These are phyloP conservation scores for Forficula auricularia DNA, from an alignment of 1,140 invertebrate species.

Conservation along the genomic window DNA sequence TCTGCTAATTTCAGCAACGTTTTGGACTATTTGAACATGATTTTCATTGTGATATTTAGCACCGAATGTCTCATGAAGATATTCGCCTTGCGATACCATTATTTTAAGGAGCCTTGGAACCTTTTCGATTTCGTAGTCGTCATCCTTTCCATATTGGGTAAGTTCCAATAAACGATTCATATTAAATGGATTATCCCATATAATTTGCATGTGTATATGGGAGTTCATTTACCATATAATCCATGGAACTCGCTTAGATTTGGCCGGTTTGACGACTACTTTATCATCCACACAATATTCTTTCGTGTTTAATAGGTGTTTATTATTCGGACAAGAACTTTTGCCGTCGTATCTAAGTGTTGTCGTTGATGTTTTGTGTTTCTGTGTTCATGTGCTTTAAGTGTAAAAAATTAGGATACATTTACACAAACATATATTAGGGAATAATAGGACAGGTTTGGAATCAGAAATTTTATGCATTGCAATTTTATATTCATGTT, in stretches of 20 bases:
- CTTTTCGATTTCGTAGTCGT: slow-evolving; percentile 98
- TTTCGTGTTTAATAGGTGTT: no score
- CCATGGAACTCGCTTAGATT: slow-evolving; percentile 8
- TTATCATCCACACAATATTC: slow-evolving; percentile 6
- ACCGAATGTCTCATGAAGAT: slow-evolving; percentile 94
- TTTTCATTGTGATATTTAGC: slow-evolving; percentile 97
- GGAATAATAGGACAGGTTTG: no score
- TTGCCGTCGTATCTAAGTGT: no score
- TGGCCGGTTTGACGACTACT: slow-evolving; percentile 9
- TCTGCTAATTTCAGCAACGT: slow-evolving; percentile 61
- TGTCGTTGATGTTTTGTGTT: no score
- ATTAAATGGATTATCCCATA: slow-evolving; percentile 9
- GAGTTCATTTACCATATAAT: slow-evolving; percentile 11
- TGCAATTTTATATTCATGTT: no score
- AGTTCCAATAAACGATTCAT: slow-evolving; percentile 24
- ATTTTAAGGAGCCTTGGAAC: slow-evolving; percentile 99
- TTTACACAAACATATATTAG: no score
- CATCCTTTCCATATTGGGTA: slow-evolving; percentile 92
- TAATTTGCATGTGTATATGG: no score
- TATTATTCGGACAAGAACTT: no score
- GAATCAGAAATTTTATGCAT: no score
- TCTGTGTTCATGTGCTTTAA: no score
- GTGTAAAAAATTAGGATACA: no score
- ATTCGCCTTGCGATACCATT: slow-evolving; percentile 89
- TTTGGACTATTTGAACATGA: slow-evolving; percentile 80